These are phyloP conservation scores for Prionailurus bengalensis DNA, from an alignment of 2,113 vertebrate genomes.

Conservation along the genomic window DNA sequence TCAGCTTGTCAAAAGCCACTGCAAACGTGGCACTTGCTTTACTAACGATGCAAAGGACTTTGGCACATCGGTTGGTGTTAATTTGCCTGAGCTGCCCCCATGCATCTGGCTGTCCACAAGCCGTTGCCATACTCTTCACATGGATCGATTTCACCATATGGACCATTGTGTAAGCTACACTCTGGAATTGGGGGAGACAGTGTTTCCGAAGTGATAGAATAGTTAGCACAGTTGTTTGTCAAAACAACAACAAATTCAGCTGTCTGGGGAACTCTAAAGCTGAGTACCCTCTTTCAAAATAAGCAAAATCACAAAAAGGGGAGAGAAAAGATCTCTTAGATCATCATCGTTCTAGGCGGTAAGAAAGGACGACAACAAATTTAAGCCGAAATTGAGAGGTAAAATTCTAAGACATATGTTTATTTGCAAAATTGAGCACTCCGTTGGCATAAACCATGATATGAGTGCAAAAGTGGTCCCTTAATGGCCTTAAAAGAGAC, in stretches of 20 bases:
- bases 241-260: slow-evolving; percentile 10
- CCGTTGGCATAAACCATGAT: not conserved
- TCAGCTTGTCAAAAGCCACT: not conserved
- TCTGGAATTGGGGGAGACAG: not conserved
- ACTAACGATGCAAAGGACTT: not conserved
- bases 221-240: not conserved
- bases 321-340: not conserved
- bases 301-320: not conserved
- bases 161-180: not conserved
- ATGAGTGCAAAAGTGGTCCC: not conserved
- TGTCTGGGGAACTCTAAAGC: not conserved
- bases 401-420: not conserved
- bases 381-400: not conserved
- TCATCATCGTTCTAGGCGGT: not conserved
- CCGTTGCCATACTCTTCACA: not conserved
- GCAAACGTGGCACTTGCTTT: not conserved
- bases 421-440: not conserved
- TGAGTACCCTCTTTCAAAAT: not conserved
- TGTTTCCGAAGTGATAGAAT: not conserved
- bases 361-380: not conserved
- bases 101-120: not conserved
- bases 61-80: not conserved
- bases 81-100: not conserved
- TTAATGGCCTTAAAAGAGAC: not conserved
- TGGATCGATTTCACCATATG: not conserved